phyloP scores from a whole-genome alignment of 1,140 invertebrate genomes.

The Meloidogyne floridensis region DNA sequence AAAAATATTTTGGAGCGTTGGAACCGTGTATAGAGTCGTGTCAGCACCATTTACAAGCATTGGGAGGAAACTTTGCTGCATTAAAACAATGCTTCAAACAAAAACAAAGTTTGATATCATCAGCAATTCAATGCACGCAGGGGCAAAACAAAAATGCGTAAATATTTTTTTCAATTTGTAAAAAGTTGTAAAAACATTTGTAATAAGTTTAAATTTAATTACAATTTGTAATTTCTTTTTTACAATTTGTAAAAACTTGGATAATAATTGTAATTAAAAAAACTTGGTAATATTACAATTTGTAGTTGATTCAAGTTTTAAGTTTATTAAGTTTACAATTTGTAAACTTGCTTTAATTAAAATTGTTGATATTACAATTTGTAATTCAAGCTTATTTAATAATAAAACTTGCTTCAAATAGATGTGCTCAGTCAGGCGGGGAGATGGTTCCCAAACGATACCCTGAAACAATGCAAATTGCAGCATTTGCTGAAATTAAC shows the following conservation, averaged over 20 bases:
- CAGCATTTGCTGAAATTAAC: conserved; percentile 46
- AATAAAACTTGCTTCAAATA: neutral
- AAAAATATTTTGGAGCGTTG: neutral
- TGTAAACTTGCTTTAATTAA: too few species aligned
- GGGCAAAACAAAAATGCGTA: conserved; percentile 37
- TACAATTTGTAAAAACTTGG: too few species aligned
- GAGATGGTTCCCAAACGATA: conserved; percentile 51
- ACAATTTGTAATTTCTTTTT: too few species aligned
- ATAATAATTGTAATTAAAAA: too few species aligned
- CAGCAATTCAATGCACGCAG: conserved; percentile 41
- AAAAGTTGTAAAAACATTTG: too few species aligned
- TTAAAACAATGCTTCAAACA: conserved; percentile 33
- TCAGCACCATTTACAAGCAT: conserved; percentile 37
- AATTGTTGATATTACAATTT: too few species aligned
- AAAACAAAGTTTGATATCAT: conserved; percentile 29
- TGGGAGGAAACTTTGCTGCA: conserved; percentile 44
- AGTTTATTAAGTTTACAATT: conserved; percentile 20
- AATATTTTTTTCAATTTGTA: neutral
- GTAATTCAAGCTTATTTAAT: too few species aligned
- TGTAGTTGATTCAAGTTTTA: neutral
- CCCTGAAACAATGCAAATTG: conserved; percentile 53
- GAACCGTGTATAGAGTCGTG: conserved; percentile 8
- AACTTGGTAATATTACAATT: too few species aligned
- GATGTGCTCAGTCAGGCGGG: conserved; percentile 30
- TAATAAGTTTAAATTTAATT: too few species aligned